Conservation (phyloP, 2,113 vertebrate species). For the Eubucco bourcierii region DNA sequence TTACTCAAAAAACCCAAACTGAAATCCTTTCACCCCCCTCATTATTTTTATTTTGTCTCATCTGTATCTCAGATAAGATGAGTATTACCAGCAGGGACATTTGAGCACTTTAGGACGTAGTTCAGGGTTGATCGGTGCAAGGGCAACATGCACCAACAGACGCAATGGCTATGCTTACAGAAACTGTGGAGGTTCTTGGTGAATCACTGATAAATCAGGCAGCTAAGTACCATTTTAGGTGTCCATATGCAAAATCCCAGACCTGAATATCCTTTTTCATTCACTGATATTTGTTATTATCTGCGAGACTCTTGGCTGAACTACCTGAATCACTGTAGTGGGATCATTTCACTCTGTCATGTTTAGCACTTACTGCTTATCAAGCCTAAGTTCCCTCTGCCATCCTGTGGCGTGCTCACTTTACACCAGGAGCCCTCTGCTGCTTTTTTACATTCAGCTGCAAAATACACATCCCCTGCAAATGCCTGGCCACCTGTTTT, state of each 20-base stretch:
- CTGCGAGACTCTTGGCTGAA: fast-evolving
- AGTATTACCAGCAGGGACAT: background rate
- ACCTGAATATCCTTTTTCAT: background rate
- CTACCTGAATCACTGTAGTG: background rate
- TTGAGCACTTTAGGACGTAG: background rate
- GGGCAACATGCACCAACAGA: background rate
- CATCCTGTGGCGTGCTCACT: background rate
- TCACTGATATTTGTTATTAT: background rate
- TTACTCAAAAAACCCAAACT: background rate
- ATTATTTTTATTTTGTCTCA: background rate
- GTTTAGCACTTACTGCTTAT: background rate
- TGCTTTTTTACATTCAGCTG: background rate
- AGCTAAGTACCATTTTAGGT: background rate
- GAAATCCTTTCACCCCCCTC: fast-evolving
- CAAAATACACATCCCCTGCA: fast-evolving
- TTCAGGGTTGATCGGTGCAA: background rate
- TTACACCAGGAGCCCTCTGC: fast-evolving
- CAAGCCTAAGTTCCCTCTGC: background rate
- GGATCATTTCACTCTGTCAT: background rate
- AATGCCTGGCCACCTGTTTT: background rate
- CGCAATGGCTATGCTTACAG: too few relatives aligned
- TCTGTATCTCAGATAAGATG: background rate
- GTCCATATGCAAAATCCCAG: background rate
- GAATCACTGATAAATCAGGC: background rate
- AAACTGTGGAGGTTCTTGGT: background rate